Evolutionary conservation across 2,888 invertebrate species (phyloP).

Genomic region (Drosophila atroscutellata): DNA sequence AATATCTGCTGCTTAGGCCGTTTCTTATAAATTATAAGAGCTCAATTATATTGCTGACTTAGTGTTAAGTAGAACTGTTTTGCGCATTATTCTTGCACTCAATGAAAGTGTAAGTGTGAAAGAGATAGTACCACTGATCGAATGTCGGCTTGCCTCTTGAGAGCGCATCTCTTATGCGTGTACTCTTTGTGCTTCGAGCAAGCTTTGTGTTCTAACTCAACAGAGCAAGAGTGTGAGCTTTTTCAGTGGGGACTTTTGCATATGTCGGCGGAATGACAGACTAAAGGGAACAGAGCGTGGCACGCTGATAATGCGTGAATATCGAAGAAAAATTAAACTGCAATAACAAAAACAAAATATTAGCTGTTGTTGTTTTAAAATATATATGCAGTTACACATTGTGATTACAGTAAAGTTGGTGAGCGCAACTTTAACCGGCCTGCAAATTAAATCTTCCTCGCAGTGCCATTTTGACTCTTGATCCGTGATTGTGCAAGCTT

Average conservation of each 20-base stretch:
- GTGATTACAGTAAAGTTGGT: conserved; percentile 42
- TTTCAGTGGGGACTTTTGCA: conserved; percentile 48
- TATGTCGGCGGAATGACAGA: conserved; percentile 31
- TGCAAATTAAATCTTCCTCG: conserved; percentile 12
- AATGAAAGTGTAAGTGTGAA: not conserved
- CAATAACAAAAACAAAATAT: conserved; percentile 18
- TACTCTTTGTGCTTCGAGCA: conserved; percentile 8
- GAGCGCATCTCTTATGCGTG: conserved; percentile 3
- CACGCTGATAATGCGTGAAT: conserved; percentile 52
- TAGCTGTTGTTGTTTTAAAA: conserved; percentile 27
- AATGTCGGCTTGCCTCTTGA: not conserved
- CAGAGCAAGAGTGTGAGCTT: conserved; percentile 18
- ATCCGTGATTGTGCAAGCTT: conserved; percentile 37
- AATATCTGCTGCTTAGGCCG: not conserved
- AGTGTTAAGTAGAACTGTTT: not conserved
- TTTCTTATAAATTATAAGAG: conserved; percentile 1
- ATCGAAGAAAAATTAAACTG: conserved; percentile 27
- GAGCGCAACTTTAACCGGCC: conserved; percentile 33
- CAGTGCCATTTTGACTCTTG: conserved; percentile 52
- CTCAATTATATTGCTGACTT: not conserved
- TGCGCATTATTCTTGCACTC: not conserved
- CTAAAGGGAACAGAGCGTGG: conserved; percentile 26
- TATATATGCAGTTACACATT: conserved; percentile 15
- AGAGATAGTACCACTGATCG: not conserved
- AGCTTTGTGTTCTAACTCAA: conserved; percentile 28